Percentiles rank a stretch among this genome's conserved stretches.
Evolutionary conservation across 1,140 invertebrate genomes (phyloP).

Genomic region (Diplogasteroides magnus): DNA sequence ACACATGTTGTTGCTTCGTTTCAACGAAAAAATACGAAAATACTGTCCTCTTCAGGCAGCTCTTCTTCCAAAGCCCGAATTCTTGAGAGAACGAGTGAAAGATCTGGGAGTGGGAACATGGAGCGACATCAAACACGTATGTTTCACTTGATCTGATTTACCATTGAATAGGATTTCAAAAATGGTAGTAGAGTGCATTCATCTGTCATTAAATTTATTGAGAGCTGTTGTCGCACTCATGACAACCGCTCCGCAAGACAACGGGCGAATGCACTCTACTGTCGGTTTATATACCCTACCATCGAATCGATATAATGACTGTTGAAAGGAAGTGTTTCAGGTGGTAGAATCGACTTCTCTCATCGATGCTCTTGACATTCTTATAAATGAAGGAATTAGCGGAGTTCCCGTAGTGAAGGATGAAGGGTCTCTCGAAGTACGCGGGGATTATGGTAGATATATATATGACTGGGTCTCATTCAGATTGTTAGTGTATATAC

Average conservation of each 20-base stretch:
- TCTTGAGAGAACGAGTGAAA: slow-evolving; percentile 10
- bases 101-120: slow-evolving; percentile 16
- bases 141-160: background rate
- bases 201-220: too few species aligned
- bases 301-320: too few species aligned
- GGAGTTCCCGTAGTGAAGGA: slow-evolving; percentile 13
- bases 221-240: too few species aligned
- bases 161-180: background rate
- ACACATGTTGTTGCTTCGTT: background rate
- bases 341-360: slow-evolving; percentile 10
- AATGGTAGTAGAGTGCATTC: too few species aligned
- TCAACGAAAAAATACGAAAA: background rate
- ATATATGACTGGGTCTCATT: background rate
- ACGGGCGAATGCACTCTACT: too few species aligned
- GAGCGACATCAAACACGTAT: slow-evolving; percentile 12
- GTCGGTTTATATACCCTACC: too few species aligned
- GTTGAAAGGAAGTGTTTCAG: too few species aligned
- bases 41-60: slow-evolving; percentile 7
- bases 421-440: slow-evolving; percentile 6
- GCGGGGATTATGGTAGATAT: background rate
- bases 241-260: too few species aligned
- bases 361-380: slow-evolving; percentile 14
- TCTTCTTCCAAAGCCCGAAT: slow-evolving; percentile 11
- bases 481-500: slow-evolving; percentile 15
- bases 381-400: slow-evolving; percentile 15